Conservation (phyloP, 2,888 invertebrate species). For the Girardia tigrina region DNA sequence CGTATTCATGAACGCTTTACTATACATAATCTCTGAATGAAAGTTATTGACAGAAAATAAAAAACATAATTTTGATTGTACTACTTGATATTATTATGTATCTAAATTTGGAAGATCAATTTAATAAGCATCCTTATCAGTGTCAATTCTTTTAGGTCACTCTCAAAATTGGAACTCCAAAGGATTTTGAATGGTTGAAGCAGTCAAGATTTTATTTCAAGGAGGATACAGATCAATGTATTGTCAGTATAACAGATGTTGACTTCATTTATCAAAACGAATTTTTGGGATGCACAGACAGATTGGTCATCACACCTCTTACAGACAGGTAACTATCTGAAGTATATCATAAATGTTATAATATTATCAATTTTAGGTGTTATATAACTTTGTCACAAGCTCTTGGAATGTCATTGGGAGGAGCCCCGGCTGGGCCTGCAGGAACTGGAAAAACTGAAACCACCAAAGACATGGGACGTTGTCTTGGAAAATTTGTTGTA, state of each 20-base stretch:
- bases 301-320: conserved; percentile 82
- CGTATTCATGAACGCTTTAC: too few relatives aligned
- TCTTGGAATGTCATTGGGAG: conserved; percentile 83
- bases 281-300: conserved; percentile 83
- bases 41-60: too few relatives aligned
- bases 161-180: conserved; percentile 70
- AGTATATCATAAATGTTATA: neutral
- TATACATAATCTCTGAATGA: too few relatives aligned
- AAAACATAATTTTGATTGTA: too few relatives aligned
- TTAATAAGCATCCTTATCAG: too few relatives aligned
- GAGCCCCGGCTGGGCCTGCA: conserved; percentile 78
- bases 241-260: conserved; percentile 82
- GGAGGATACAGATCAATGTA: conserved; percentile 79
- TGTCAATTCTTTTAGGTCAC: conserved; percentile 19
- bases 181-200: conserved; percentile 90
- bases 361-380: conserved; percentile 57
- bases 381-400: conserved; percentile 92
- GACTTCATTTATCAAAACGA: conserved; percentile 87
- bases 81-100: too few relatives aligned
- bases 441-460: conserved; percentile 98
- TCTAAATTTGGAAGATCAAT: too few relatives aligned
- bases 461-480: conserved; percentile 93
- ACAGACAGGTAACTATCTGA: conserved; percentile 86
- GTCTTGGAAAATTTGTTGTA: conserved; percentile 78
- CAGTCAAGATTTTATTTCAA: conserved; percentile 91